Evolutionary conservation across 1,140 invertebrate species (phyloP), one percentile per base, ranked within the genome.

Genomic region (Caenorhabditis remanei): DNA sequence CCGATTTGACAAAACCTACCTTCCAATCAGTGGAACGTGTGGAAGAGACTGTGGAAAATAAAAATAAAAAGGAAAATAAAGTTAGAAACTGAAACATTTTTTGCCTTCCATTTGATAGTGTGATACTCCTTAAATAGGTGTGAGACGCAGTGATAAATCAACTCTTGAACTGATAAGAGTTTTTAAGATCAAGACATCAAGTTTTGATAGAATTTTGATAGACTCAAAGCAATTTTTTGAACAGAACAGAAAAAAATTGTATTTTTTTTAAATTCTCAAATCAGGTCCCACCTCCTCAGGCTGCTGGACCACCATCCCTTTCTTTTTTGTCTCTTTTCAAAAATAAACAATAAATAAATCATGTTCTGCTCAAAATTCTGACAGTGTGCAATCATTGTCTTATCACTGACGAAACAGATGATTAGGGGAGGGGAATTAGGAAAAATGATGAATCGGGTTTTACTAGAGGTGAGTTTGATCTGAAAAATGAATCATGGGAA

Each of bases 61-160:
- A 7, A 65, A 40, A 19, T 14, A 71, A 46, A 7, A 63, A 63
- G 5, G 11, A 5, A 32, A 63, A 19, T 32, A 63, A 32, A 32
- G 13, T 11, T 13, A 13, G 8, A 9, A 40, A 13, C 11, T 32
- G 21, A 24, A 32, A 63, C 61, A 63, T 32, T n/a, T 58, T 58
- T 21, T 63, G 21, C 13, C 4, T 21, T 63, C 9, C 21, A n/a
- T 16, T 58, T 58, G 56, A 58, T 58, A 53, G 16, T 53, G 50
- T 19, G 7, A 2, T 58, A 1, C 56, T 58, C 8, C 61, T 46
- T 71, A 43, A 16, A 24, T 71, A 71, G 40, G 65, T 43, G 41
- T 16, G 65, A 71, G 65, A n/a, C 65, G 19, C 11, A 16, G n/a
- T 63, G 61, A 63, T 63, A 43, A 71, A 63, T 63, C 61, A 63